phyloP scores from a whole-genome alignment of 2,113 vertebrate species.

The Vidua macroura region DNA sequence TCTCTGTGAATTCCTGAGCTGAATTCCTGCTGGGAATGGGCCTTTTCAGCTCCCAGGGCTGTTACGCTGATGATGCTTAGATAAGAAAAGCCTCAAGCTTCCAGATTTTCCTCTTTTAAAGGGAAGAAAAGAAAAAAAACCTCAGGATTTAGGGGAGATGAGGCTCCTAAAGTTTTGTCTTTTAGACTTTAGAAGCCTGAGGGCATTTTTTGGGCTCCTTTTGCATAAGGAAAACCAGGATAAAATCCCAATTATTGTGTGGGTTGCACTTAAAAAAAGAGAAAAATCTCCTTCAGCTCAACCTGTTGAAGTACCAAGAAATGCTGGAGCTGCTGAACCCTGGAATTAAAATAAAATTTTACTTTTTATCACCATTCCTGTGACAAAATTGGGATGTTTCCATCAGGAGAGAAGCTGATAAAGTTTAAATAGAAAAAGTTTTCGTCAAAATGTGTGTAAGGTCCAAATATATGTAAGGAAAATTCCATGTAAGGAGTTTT shows the following conservation, averaged over 20 bases:
- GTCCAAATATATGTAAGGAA: neutral
- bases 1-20: neutral
- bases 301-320: neutral
- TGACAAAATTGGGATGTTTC: neutral
- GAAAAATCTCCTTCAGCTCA: neutral
- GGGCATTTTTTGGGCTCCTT: neutral
- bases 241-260: neutral
- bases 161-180: neutral
- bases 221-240: neutral
- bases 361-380: fast-evolving
- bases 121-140: neutral
- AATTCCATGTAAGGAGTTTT: neutral
- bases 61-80: neutral
- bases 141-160: neutral
- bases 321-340: neutral
- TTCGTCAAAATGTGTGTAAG: neutral
- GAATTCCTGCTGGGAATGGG: neutral
- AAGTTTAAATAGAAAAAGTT: neutral
- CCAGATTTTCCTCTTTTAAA: neutral
- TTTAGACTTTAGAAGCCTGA: neutral
- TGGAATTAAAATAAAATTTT: neutral
- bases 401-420: neutral
- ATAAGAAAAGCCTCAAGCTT: neutral
- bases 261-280: neutral
- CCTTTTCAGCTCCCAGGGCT: neutral